These are phyloP conservation scores for Aleiodes sp. DNA, from an alignment of 1,140 invertebrate species.

Conservation along the genomic window DNA sequence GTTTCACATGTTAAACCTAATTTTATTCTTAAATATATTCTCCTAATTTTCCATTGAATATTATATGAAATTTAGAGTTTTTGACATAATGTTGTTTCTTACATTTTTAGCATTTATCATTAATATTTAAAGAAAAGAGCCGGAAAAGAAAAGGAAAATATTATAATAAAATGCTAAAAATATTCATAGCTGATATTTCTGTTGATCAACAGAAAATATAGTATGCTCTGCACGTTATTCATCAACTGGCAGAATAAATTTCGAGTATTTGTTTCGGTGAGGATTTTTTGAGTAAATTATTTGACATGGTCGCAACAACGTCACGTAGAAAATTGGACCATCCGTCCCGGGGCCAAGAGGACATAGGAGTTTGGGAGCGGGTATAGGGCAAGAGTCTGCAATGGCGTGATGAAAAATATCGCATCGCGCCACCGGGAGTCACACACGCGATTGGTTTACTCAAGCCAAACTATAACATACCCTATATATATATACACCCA, in stretches of 20 bases:
- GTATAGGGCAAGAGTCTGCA: neutral
- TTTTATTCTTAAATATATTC: neutral
- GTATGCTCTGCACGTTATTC: neutral
- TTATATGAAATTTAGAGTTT: too few relatives aligned
- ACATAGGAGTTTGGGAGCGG: neutral
- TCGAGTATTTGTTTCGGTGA: conserved; percentile 2
- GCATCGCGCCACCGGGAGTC: neutral
- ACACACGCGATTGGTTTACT: conserved; percentile 19
- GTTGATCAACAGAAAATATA: neutral
- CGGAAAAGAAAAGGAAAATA: too few relatives aligned
- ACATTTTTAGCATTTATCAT: too few relatives aligned
- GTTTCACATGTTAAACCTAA: conserved; percentile 10
- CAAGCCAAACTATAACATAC: conserved; percentile 14
- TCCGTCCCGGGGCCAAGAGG: conserved; percentile 27
- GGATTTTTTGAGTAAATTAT: conserved; percentile 30
- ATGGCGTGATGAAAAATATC: conserved; percentile 31
- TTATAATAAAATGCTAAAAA: neutral
- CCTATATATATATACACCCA: neutral
- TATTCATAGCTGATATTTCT: neutral
- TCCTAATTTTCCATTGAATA: too few relatives aligned
- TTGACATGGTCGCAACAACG: conserved; percentile 30
- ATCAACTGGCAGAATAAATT: neutral
- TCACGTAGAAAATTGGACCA: conserved; percentile 43
- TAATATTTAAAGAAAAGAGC: too few relatives aligned
- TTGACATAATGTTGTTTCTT: too few relatives aligned